Percentiles rank a stretch among this genome's conserved stretches.
Evolutionary conservation across 2,888 invertebrate species (phyloP).

Genomic region (Coenonympha arcania): DNA sequence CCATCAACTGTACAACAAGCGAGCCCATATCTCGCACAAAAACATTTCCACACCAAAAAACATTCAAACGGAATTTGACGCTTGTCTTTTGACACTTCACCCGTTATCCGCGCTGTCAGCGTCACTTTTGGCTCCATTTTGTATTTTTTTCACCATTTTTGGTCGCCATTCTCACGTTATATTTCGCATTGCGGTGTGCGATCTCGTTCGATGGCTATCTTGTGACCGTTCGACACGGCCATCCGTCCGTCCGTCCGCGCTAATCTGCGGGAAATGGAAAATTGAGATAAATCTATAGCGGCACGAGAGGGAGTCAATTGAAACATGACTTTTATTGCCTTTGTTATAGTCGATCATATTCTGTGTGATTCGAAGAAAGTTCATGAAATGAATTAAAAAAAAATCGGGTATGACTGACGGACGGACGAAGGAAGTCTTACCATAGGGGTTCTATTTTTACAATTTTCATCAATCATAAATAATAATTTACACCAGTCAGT

Average conservation of each 20-base stretch:
- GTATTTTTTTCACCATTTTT: background rate
- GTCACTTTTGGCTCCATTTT: background rate
- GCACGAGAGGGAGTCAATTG: background rate
- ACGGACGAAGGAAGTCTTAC: too few relatives aligned
- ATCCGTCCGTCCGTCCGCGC: background rate
- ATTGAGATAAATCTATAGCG: background rate
- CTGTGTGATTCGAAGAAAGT: too few relatives aligned
- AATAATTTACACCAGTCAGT: too few relatives aligned
- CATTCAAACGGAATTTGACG: background rate
- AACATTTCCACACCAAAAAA: too few relatives aligned
- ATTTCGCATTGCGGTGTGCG: background rate
- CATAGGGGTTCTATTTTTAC: too few relatives aligned
- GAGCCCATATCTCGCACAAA: too few relatives aligned
- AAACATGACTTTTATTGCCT: background rate
- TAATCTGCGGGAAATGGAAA: background rate
- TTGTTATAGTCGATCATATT: background rate
- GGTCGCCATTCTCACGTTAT: background rate
- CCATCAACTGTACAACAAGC: too few relatives aligned
- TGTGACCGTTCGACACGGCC: background rate
- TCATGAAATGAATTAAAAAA: too few relatives aligned
- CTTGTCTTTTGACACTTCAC: background rate
- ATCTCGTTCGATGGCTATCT: background rate
- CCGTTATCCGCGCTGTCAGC: background rate
- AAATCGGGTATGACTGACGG: too few relatives aligned
- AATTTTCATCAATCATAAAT: too few relatives aligned